Base-by-base conservation (phyloP, 2,113 vertebrate genomes). In the Otocyon megalotis region DNA sequence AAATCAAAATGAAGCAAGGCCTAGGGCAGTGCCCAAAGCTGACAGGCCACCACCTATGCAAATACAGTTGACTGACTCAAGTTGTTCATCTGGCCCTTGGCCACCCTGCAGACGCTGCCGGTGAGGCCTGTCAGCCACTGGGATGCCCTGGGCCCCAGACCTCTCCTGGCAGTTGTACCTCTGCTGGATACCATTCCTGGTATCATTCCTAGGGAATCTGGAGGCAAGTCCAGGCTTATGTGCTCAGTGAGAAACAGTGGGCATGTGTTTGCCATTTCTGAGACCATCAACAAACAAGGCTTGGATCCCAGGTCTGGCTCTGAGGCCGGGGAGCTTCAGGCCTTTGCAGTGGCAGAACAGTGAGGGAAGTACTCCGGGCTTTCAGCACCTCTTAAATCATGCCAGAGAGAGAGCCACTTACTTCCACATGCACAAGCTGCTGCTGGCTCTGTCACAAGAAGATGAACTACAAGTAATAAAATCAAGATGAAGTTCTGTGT, bases 381-480 rank as follows among this genome's bases (percentile, higher is more conserved):
- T 56, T 82, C 53, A 53, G 58, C 2, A 12, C 87, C 93, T 95
- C 97, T 72, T 96, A 65, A 96, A 82, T 95, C 85, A 90, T 60
- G 79, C 35, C 22, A 1, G 74, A 58, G 53, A 53, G 17, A 6
- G 72, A 87, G 77, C 90, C 87, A 93, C 94, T 84, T 53, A 76
- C 77, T 94, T 94, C 91, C 13, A 1, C 35, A 53, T 0, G 19
- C 81, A 50, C 69, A 2, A 72, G 67, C 95, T 88, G 95, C 95
- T 0, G 30, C 81, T 14, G 69, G 58, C 76, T 54, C 53, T 19
- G 56, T 92, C 20, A 2, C n/a, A 56, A 88, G 67, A 96, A 91
- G 96, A 94, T 91, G 94, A 88, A 97, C 8, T 83, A 35, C 10
- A 10, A 11, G 92, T 94, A 88, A 93, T 97, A 96, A 94, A 96